Conservation (phyloP, 2,888 invertebrate genomes). For the Blomia tropicalis region DNA sequence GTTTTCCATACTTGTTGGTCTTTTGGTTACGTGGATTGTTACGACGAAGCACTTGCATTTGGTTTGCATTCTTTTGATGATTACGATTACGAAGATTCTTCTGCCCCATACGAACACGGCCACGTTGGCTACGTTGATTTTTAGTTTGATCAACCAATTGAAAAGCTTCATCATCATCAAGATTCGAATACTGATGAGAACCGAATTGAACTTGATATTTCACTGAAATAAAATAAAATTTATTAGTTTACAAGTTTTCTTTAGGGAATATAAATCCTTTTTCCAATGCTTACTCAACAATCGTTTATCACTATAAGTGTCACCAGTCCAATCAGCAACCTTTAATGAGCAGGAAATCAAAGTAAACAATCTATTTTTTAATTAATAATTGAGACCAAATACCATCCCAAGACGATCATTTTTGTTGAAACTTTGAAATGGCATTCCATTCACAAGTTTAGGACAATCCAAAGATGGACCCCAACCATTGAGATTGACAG, state of each 20-base stretch:
- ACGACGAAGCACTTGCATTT: constrained; percentile 18
- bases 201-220: constrained; percentile 80
- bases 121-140: constrained; percentile 33
- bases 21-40: background rate
- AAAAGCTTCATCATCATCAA: constrained; percentile 97
- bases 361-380: background rate
- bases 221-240: constrained; percentile 41
- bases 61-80: background rate
- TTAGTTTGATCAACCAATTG: constrained; percentile 85
- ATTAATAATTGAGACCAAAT: constrained; percentile 11
- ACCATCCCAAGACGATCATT: constrained; percentile 96
- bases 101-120: constrained; percentile 22
- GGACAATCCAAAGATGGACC: constrained; percentile 69
- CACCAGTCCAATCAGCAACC: constrained; percentile 92
- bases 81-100: constrained; percentile 11
- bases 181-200: constrained; percentile 92
- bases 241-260: background rate
- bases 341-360: constrained; percentile 32
- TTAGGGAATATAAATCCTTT: too few species aligned
- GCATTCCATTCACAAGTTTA: constrained; percentile 85
- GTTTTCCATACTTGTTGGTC: constrained; percentile 50
- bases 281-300: constrained; percentile 46
- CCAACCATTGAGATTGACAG: constrained; percentile 81
- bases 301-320: constrained; percentile 77
- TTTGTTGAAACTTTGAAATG: constrained; percentile 97